Evolutionary conservation across 1,140 invertebrate genomes (phyloP), one percentile per base, ranked within the genome.

Genomic region (Hermatobates lingyangjiaoensis): DNA sequence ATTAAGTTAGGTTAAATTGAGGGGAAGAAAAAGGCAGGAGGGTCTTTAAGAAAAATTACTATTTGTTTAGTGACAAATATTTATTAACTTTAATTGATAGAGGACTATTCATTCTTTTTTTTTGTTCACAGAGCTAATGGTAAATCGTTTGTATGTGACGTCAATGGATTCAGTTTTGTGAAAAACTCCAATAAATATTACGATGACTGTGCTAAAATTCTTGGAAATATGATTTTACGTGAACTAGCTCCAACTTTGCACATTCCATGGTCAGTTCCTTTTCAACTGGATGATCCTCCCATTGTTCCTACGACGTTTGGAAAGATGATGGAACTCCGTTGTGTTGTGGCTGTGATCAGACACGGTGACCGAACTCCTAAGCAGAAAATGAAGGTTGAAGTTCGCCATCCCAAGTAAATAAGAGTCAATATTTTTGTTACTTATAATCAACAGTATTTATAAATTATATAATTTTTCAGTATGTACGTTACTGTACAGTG

Each of bases 371-470:
- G 96, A 59, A 99, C 95, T 12, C 96, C 96, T 0, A 99, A 99
- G 68, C 96, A 99, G 68, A 99, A 99, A 70, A 98, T 99, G 94
- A 98, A 98, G 70, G 92, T 99, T 59, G 93, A 98, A 76, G 94
- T 98, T n/a, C 77, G 92, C 52, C 91, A 99, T 77, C 87, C 83
- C 26, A 94, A 93, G 83, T 95, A 69, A 73, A 74, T n/a, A n/a
- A n/a, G n/a, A n/a, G n/a, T n/a, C n/a, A n/a, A n/a, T n/a, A n/a
- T n/a, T n/a, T 71, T 45, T 48, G 27, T 2, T 40, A 26, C 40
- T 40, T 21, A 47, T 48, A 3, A 27, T 52, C 30, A 18, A 24
- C 45, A 44, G 42, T 30, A 42, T 51, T 46, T 45, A 47, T 48
- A 44, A 34, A 5, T 25, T 47, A n/a, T n/a, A n/a, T n/a, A n/a